A percentile compares a stretch with the other conserved stretches of the same genome.
Conservation (phyloP, 2,888 invertebrate species). For the Sylvicola cinctus region DNA sequence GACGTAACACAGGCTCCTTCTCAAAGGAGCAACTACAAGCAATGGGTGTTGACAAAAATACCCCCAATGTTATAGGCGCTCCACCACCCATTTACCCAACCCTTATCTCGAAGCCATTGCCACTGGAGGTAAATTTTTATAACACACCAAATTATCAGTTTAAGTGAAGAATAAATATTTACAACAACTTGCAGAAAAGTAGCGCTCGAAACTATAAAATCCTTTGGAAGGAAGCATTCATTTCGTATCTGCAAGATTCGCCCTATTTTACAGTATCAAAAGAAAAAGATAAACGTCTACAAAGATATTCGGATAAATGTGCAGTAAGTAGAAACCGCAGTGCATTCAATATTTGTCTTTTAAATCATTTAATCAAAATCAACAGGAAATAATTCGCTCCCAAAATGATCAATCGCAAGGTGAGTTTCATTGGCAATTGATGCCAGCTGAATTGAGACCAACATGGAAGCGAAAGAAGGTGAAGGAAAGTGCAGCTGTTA, state of each 20-base stretch:
- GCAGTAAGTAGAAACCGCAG: slow-evolving; percentile 9
- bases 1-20: slow-evolving; percentile 17
- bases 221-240: slow-evolving; percentile 49
- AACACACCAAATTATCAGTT: slow-evolving; percentile 1
- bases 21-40: slow-evolving; percentile 23
- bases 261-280: slow-evolving; percentile 22
- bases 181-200: too few relatives aligned
- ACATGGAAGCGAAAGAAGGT: slow-evolving; percentile 24
- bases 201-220: slow-evolving; percentile 46
- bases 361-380: background rate
- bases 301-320: slow-evolving; percentile 13
- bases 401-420: slow-evolving; percentile 15
- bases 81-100: slow-evolving; percentile 39
- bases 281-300: slow-evolving; percentile 5
- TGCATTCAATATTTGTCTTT: background rate
- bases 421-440: slow-evolving; percentile 31
- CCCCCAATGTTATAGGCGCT: slow-evolving; percentile 28
- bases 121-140: slow-evolving; percentile 18
- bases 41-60: slow-evolving; percentile 27
- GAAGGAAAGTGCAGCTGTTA: slow-evolving; percentile 7
- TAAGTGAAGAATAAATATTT: too few relatives aligned
- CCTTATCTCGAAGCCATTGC: slow-evolving; percentile 33
- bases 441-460: slow-evolving; percentile 40
- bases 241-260: slow-evolving; percentile 48
- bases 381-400: background rate